A percentile compares a stretch with the other conserved stretches of the same genome.
These are phyloP conservation scores for Onychomys leucogaster DNA, from an alignment of 2,797 vertebrate genomes.

Conservation along the genomic window DNA sequence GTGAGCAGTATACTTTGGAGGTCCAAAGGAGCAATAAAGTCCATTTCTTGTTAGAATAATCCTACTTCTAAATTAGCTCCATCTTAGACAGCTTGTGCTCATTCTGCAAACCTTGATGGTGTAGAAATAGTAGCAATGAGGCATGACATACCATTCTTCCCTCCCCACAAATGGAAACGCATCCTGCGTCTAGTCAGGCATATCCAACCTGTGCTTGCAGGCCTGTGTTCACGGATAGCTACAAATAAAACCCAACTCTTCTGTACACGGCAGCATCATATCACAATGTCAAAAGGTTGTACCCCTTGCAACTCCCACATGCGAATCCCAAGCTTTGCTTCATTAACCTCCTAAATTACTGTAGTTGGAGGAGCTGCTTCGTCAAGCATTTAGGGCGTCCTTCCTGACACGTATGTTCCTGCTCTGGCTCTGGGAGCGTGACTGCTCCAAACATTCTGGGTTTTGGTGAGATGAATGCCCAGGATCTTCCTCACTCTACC, in stretches of 20 bases:
- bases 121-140: slow-evolving; percentile 38
- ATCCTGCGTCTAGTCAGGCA: not conserved
- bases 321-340: slow-evolving; percentile 68
- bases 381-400: slow-evolving; percentile 75
- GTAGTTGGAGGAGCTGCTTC: slow-evolving; percentile 59
- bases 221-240: not conserved
- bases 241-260: not conserved
- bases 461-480: slow-evolving; percentile 46
- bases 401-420: slow-evolving; percentile 74
- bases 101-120: not conserved
- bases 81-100: not conserved
- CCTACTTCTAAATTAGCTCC: slow-evolving; percentile 27
- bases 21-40: slow-evolving; percentile 20
- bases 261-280: not conserved
- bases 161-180: slow-evolving; percentile 37
- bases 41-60: slow-evolving; percentile 53
- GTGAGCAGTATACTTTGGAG: slow-evolving; percentile 51
- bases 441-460: slow-evolving; percentile 68
- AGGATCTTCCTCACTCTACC: slow-evolving; percentile 48
- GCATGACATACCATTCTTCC: not conserved
- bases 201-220: not conserved
- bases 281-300: not conserved
- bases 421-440: slow-evolving; percentile 72
- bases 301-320: not conserved
- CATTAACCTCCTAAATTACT: slow-evolving; percentile 82